Conservation (phyloP, 2,888 invertebrate genomes). For the Drosophila kambysellisi region DNA sequence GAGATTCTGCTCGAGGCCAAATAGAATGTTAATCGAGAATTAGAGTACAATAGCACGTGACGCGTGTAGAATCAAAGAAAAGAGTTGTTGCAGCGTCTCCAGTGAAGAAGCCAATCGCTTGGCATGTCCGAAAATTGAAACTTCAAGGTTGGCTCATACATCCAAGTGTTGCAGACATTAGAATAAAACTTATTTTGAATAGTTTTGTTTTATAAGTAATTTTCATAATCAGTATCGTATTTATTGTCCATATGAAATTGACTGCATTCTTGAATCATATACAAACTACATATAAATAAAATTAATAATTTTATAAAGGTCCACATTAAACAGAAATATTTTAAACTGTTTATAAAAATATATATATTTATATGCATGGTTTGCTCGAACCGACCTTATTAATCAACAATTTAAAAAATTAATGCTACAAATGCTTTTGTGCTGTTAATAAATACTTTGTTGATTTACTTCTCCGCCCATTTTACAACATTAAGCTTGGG, state of each 20-base stretch:
- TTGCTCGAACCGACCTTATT: conserved; percentile 9
- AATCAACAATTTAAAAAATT: conserved; percentile 28
- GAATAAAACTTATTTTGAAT: conserved; percentile 6
- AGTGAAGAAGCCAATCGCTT: conserved; percentile 12
- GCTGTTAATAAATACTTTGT: conserved; percentile 42
- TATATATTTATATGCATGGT: conserved; percentile 24
- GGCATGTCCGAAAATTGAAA: neutral
- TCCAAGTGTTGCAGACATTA: conserved; percentile 30
- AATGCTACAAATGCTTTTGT: conserved; percentile 40
- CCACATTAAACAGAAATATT: conserved; percentile 5
- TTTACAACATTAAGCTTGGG: conserved; percentile 32
- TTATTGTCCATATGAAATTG: conserved; percentile 32
- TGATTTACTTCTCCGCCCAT: conserved; percentile 23
- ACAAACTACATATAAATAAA: conserved; percentile 35
- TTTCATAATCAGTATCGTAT: conserved; percentile 22
- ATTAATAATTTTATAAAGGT: conserved; percentile 36
- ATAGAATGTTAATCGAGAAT: conserved; percentile 94
- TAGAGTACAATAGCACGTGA: conserved; percentile 91
- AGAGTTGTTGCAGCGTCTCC: conserved; percentile 10
- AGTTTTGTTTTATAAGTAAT: conserved; percentile 8
- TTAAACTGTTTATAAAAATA: conserved; percentile 41
- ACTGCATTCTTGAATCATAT: conserved; percentile 23
- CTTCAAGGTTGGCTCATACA: conserved; percentile 28
- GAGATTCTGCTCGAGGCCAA: conserved; percentile 95
- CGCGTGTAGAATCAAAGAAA: conserved; percentile 59